Evolutionary conservation across 2,797 vertebrate species (phyloP).

Genomic region (Argentina silus): DNA sequence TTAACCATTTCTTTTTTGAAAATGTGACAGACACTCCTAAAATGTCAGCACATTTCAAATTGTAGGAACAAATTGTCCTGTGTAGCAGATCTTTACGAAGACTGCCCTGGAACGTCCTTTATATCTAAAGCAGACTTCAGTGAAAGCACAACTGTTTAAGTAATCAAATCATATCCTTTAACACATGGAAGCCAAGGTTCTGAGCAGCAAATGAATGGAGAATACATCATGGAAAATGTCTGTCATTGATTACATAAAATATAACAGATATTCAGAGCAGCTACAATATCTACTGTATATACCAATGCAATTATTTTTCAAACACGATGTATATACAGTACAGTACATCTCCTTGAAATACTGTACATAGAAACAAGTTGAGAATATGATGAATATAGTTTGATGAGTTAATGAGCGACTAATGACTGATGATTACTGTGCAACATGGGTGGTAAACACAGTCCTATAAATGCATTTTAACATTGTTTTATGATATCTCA

Average conservation of each 20-base stretch:
- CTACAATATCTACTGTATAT: not conserved
- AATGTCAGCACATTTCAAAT: slow-evolving; percentile 12
- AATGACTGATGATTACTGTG: not conserved
- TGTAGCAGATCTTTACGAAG: not conserved
- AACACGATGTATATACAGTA: not conserved
- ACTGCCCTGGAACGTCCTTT: not conserved
- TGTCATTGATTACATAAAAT: not conserved
- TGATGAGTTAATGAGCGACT: not conserved
- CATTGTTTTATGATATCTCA: not conserved
- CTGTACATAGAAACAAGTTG: not conserved
- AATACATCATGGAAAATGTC: slow-evolving; percentile 14
- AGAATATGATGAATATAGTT: not conserved
- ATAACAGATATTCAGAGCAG: not conserved
- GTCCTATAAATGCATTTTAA: not conserved
- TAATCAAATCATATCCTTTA: slow-evolving; percentile 26
- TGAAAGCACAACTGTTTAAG: slow-evolving; percentile 32
- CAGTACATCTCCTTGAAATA: not conserved
- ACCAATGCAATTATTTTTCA: not conserved
- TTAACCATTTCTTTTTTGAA: not conserved
- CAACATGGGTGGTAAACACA: not conserved
- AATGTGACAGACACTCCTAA: not conserved
- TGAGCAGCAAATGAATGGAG: slow-evolving; percentile 11
- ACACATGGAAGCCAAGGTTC: slow-evolving; percentile 6
- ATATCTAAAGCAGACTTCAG: slow-evolving; percentile 12
- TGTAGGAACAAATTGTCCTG: slow-evolving; percentile 15